Evolutionary conservation across 2,888 invertebrate species (phyloP).

Genomic region (Diarsia brunnea): DNA sequence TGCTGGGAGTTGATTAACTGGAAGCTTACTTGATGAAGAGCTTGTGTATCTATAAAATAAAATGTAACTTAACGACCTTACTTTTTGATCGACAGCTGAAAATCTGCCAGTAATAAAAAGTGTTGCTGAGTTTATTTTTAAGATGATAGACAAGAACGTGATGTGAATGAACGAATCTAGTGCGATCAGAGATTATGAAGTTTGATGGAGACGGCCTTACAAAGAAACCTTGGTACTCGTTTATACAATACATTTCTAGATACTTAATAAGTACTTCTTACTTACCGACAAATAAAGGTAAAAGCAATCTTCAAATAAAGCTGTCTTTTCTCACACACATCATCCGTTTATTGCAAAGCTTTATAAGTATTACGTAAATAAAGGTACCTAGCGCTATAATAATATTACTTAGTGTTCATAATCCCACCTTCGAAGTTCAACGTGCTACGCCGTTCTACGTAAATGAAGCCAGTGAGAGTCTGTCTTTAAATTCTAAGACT

Average conservation of each 20-base stretch:
- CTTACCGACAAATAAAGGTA: slow-evolving; percentile 8
- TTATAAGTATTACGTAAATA: slow-evolving; percentile 48
- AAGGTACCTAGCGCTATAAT: slow-evolving; percentile 40
- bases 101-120: not conserved
- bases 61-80: slow-evolving; percentile 33
- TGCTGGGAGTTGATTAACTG: slow-evolving; percentile 42
- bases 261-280: not conserved
- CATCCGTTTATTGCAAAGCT: slow-evolving; percentile 36
- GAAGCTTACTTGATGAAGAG: slow-evolving; percentile 39
- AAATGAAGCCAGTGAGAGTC: slow-evolving; percentile 73
- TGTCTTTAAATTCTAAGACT: slow-evolving; percentile 76
- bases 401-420: slow-evolving; percentile 63
- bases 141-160: not conserved
- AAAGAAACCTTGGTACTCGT: not conserved
- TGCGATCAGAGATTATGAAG: not conserved
- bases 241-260: not conserved
- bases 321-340: slow-evolving; percentile 34
- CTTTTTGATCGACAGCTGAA: slow-evolving; percentile 21
- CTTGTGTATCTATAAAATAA: slow-evolving; percentile 46
- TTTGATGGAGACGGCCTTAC: not conserved
- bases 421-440: slow-evolving; percentile 64
- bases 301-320: slow-evolving; percentile 16
- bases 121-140: not conserved
- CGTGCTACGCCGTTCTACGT: slow-evolving; percentile 61
- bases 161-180: not conserved